phyloP scores from a whole-genome alignment of 2,113 vertebrate genomes.

The Dinomys branickii region DNA sequence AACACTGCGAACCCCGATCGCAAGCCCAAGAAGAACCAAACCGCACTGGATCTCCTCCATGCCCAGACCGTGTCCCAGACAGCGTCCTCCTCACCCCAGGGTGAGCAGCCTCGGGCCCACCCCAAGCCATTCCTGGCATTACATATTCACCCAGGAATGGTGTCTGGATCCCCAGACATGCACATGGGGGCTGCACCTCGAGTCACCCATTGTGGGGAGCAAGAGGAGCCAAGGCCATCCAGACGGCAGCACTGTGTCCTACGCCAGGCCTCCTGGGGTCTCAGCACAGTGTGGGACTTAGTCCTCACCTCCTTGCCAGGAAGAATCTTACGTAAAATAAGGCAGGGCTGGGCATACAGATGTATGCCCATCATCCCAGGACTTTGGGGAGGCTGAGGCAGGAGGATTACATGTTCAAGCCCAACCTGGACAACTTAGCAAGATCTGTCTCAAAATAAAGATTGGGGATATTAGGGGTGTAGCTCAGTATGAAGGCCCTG shows the following conservation, averaged over 20 bases:
- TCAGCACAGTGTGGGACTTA: neutral
- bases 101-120: constrained; percentile 81
- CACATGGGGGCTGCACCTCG: neutral
- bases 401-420: neutral
- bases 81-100: constrained; percentile 94
- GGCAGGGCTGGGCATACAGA: too few species aligned
- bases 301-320: neutral
- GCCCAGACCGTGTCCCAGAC: constrained; percentile 92
- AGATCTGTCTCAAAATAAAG: neutral
- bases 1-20: constrained; percentile 88
- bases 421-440: neutral
- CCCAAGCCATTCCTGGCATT: neutral
- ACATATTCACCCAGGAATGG: neutral
- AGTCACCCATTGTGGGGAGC: neutral
- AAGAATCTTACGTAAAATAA: accelerated
- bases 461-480: too few species aligned
- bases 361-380: neutral
- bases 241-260: neutral
- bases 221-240: neutral
- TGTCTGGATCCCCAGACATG: neutral
- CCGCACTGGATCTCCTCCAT: constrained; percentile 94
- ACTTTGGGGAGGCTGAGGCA: neutral
- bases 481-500: neutral
- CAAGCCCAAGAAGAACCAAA: constrained; percentile 94
- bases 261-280: neutral